Conservation (phyloP, 2,113 vertebrate species). For the Psammodynastes pulverulentus region DNA sequence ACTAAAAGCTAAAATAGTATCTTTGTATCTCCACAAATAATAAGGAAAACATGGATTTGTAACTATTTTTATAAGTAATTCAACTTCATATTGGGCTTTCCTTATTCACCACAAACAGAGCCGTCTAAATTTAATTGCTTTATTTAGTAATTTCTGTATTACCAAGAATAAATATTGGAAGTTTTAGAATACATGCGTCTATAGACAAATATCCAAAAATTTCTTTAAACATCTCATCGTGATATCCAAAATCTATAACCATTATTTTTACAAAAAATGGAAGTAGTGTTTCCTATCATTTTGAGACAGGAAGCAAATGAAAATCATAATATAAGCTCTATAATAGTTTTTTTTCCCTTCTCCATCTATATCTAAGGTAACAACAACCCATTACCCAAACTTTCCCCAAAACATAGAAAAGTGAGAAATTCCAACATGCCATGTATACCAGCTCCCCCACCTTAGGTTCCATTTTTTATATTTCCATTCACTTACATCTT, state of each 20-base stretch:
- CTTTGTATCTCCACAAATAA: background rate
- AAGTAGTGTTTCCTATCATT: too few relatives aligned
- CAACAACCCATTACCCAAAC: too few relatives aligned
- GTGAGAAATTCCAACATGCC: too few relatives aligned
- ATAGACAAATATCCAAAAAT: background rate
- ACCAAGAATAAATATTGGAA: background rate
- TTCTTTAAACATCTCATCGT: background rate
- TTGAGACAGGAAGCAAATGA: too few relatives aligned
- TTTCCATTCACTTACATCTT: background rate
- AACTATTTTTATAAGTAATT: slow-evolving; percentile 9
- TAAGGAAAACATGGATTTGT: background rate
- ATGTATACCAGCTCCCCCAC: too few relatives aligned
- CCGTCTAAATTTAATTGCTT: background rate
- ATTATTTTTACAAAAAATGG: too few relatives aligned
- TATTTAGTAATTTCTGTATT: background rate
- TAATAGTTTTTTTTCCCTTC: too few relatives aligned
- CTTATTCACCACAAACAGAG: background rate
- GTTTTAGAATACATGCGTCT: background rate
- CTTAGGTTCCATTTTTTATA: too few relatives aligned
- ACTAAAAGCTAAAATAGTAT: background rate
- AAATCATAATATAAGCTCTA: too few relatives aligned
- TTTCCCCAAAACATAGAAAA: too few relatives aligned
- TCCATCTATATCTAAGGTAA: too few relatives aligned
- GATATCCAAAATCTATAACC: too few relatives aligned
- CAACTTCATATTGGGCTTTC: background rate